Conservation (phyloP, 2,888 invertebrate species). For the Erebia epiphron region DNA sequence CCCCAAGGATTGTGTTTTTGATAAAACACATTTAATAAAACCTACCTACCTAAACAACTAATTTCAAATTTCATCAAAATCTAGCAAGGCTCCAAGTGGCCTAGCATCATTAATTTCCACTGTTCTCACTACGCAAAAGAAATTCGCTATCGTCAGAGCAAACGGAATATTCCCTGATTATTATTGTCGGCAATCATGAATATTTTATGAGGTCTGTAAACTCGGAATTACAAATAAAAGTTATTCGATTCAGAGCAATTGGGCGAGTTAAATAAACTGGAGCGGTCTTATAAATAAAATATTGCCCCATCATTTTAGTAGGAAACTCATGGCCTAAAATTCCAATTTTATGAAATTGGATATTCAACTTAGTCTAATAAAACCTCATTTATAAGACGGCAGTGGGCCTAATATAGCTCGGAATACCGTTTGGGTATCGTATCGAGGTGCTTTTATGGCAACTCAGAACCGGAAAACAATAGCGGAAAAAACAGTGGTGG, state of each 20-base stretch:
- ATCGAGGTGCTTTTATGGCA: no score
- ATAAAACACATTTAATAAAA: no score
- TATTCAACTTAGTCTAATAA: background rate
- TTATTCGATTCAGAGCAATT: conserved; percentile 26
- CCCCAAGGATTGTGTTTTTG: no score
- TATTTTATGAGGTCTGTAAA: conserved; percentile 29
- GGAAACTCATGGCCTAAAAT: conserved; percentile 1
- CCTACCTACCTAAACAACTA: no score
- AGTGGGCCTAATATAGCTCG: no score
- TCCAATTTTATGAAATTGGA: conserved; percentile 2
- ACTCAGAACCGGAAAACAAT: no score
- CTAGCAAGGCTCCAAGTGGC: no score
- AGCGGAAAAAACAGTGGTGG: no score
- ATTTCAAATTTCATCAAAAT: no score
- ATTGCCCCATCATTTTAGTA: conserved; percentile 11
- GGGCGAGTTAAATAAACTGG: conserved; percentile 25
- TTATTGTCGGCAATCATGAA: conserved; percentile 21
- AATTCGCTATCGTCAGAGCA: background rate
- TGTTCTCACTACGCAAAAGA: background rate
- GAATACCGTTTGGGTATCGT: no score
- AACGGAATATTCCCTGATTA: background rate
- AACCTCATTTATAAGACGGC: background rate
- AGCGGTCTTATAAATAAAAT: conserved; percentile 24
- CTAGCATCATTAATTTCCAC: background rate
- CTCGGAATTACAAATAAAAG: conserved; percentile 27